These are phyloP conservation scores for Colinus virginianus DNA, from an alignment of 2,113 vertebrate genomes.

Conservation along the genomic window DNA sequence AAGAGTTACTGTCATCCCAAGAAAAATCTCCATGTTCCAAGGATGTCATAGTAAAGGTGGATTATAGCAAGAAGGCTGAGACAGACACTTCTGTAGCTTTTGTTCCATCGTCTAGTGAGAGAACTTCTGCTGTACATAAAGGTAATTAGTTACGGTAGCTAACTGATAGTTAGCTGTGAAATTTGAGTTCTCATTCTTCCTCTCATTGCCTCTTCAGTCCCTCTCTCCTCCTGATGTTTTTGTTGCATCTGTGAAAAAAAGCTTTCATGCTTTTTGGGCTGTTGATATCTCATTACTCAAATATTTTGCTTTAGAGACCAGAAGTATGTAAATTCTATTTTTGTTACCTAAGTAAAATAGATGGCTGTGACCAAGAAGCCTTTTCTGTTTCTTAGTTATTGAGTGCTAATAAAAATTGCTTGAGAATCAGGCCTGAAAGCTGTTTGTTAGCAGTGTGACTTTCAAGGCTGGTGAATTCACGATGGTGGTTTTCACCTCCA, in stretches of 20 bases:
- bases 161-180: not conserved
- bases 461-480: not conserved
- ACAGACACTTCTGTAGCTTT: constrained; percentile 87
- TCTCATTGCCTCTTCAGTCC: not conserved
- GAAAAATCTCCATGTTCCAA: constrained; percentile 92
- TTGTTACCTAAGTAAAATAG: not conserved
- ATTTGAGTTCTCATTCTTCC: not conserved
- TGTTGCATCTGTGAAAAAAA: not conserved
- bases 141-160: constrained; percentile 75
- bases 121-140: constrained; percentile 85
- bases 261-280: not conserved
- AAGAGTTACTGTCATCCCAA: constrained; percentile 90
- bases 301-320: not conserved
- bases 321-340: not conserved
- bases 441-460: not conserved
- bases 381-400: not conserved
- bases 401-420: not conserved
- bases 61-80: constrained; percentile 92
- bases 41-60: constrained; percentile 93
- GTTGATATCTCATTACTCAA: not conserved
- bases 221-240: not conserved
- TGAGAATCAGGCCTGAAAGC: not conserved
- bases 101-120: constrained; percentile 84
- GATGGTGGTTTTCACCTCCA: not conserved
- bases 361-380: accelerated